phyloP scores from a whole-genome alignment of 2,888 invertebrate genomes.

The Pardosa pseudoannulata region DNA sequence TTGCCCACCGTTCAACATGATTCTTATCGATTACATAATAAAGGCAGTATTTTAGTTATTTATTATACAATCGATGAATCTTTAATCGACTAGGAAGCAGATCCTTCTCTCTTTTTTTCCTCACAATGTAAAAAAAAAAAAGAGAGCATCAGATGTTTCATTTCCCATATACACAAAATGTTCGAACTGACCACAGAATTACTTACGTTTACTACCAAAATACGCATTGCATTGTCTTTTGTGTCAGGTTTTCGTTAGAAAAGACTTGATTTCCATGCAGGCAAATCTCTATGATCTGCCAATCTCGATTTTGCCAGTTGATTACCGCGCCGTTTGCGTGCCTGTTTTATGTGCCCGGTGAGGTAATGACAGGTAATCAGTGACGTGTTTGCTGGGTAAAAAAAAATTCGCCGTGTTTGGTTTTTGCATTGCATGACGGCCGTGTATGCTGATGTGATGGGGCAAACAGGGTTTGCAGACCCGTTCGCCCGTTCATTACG shows the following conservation, averaged over 20 bases:
- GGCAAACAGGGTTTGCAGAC: background rate
- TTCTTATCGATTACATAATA: no score
- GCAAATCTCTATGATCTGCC: background rate
- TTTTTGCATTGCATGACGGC: no score
- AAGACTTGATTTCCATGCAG: background rate
- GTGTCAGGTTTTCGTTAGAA: no score
- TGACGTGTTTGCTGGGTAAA: background rate
- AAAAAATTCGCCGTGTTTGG: background rate
- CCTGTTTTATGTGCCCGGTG: background rate
- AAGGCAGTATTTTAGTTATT: background rate
- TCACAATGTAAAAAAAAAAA: background rate
- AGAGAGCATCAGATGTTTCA: background rate
- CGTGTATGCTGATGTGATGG: background rate
- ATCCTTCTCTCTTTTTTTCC: background rate
- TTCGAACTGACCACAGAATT: no score
- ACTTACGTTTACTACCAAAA: no score
- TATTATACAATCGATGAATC: background rate
- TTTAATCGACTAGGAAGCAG: background rate
- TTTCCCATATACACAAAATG: background rate
- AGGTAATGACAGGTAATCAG: slow-evolving; percentile 16
- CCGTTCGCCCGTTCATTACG: background rate
- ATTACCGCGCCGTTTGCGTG: slow-evolving; percentile 23
- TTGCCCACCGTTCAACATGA: no score
- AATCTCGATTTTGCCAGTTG: background rate
- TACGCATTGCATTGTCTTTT: no score